Base-by-base conservation (phyloP, 2,888 invertebrate genomes). In the Dynastes tityus region DNA sequence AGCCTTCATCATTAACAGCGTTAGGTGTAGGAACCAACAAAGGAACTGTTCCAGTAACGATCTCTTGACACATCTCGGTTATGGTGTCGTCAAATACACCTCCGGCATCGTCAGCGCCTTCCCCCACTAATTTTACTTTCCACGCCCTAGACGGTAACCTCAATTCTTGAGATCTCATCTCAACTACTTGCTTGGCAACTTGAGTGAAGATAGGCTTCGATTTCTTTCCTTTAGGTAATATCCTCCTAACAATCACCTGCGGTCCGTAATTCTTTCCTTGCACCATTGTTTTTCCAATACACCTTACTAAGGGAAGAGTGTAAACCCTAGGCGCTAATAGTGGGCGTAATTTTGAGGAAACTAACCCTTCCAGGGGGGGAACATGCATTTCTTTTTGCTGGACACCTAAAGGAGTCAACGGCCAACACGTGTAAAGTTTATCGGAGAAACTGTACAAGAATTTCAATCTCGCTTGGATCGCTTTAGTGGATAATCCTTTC, bases 31-130 rank as follows among this genome's bases (percentile, higher is more conserved):
- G 91, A 29, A 93, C 89, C 22, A 93, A 87, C 11, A 92, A 87
- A 3, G 92, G 91, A 2, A 93, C 91, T 1, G 89, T 87, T 1
- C 91, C 91, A 45, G 89, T 89, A 53, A 91, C 91, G 45, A 93
- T 89, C 86, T 93, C 93, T 85, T 90, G 89, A 84, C 93, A 93
- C 92, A 93, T 92, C 86, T 93, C 92, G 0, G 93, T 93, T 63
- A 93, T 92, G 2, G 92, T 93, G 84, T 93, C 93, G 86, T 93
- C 93, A 87, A 93, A 93, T 29, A 93, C 93, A 2, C 93, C 93
- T 0, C 93, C 93, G 1, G 93, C 93, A 87, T 93, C 93, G 85
- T 93, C 93, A 0, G 93, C 93, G 0, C 93, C 93, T 87, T 93
- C 93, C 0, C 92, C 93, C 6, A 93, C 90, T 45, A 93, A 87